A percentile compares a stretch with the other conserved stretches of the same genome.
These are phyloP conservation scores for Tamandua tetradactyla DNA, from an alignment of 2,797 vertebrate genomes.

Conservation along the genomic window DNA sequence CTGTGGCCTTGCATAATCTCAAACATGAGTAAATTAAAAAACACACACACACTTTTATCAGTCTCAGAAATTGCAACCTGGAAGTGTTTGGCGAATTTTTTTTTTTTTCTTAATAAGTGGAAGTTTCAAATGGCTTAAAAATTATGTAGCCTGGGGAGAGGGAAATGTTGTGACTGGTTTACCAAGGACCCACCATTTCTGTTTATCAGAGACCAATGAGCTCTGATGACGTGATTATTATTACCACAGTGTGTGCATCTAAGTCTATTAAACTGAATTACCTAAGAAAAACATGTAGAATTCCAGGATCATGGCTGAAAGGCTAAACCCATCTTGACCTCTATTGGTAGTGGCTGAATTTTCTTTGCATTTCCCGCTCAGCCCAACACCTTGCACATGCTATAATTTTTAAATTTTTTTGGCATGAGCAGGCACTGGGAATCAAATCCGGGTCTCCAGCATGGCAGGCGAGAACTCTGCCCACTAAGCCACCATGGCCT, in stretches of 20 bases:
- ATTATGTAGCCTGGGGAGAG: neutral
- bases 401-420: too few relatives aligned
- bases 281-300: neutral
- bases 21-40: neutral
- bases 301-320: neutral
- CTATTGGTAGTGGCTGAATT: neutral
- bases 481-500: too few relatives aligned
- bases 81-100: neutral
- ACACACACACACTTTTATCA: too few relatives aligned
- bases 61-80: neutral
- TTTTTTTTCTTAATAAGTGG: neutral
- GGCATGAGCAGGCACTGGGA: too few relatives aligned
- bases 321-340: neutral
- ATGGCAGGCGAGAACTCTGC: too few relatives aligned
- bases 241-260: neutral
- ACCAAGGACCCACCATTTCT: neutral
- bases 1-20: neutral
- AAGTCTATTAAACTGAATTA: constrained; percentile 3
- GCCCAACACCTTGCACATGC: neutral
- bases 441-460: too few relatives aligned
- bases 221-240: neutral
- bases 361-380: neutral
- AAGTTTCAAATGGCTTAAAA: neutral
- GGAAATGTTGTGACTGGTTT: neutral
- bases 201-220: neutral